phyloP scores from a whole-genome alignment of 2,113 vertebrate genomes.

The Heterocephalus glaber region DNA sequence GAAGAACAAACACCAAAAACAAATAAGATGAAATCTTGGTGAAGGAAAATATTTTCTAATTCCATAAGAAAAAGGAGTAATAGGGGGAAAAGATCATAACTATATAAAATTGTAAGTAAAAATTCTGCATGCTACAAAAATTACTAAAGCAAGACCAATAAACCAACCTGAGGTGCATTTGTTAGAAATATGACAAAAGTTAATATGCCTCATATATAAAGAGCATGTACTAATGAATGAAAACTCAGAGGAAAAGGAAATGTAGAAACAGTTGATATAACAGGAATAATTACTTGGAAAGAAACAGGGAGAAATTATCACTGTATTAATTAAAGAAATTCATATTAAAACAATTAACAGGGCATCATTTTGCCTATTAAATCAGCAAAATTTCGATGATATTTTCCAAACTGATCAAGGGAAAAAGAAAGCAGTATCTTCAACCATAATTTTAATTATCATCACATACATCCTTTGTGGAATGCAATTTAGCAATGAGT shows the following conservation, averaged over 20 bases:
- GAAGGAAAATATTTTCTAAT: neutral
- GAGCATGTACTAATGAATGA: conserved; percentile 34
- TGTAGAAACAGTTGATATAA: conserved; percentile 1
- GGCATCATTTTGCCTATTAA: neutral
- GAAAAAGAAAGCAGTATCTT: neutral
- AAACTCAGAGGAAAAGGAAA: conserved; percentile 9
- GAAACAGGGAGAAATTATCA: neutral
- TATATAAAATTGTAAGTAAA: conserved; percentile 30
- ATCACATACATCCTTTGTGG: neutral
- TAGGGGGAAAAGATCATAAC: neutral
- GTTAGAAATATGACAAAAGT: neutral
- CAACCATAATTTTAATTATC: neutral
- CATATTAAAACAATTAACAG: conserved; percentile 54
- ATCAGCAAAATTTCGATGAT: conserved; percentile 5
- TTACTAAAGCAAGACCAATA: neutral
- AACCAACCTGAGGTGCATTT: neutral
- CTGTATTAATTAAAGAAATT: conserved; percentile 48
- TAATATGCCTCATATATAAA: neutral
- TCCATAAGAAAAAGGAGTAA: neutral
- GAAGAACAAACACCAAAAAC: neutral
- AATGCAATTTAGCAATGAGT: neutral
- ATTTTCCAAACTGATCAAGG: conserved; percentile 18
- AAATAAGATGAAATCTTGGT: neutral
- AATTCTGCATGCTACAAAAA: neutral
- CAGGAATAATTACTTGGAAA: conserved; percentile 42